These are phyloP conservation scores for Phaetusa simplex DNA, from an alignment of 2,113 vertebrate genomes.

Conservation along the genomic window DNA sequence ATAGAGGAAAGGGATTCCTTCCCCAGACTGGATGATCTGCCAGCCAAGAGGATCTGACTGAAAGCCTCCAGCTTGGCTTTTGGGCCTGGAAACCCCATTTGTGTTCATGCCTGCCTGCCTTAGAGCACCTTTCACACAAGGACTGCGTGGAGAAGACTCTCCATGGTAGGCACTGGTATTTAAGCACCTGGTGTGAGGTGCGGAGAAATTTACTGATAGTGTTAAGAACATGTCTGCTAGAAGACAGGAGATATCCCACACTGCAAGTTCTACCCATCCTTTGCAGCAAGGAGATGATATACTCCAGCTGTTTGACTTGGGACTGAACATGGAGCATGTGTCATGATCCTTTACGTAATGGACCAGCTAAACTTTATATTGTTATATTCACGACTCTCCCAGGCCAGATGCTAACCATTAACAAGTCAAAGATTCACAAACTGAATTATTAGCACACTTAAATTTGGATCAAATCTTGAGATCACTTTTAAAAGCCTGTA, in stretches of 20 bases:
- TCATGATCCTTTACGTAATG: neutral
- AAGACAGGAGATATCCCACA: neutral
- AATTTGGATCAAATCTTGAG: neutral
- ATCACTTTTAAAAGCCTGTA: neutral
- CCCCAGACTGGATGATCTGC: neutral
- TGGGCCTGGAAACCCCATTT: neutral
- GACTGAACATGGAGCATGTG: fast-evolving
- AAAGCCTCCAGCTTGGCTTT: neutral
- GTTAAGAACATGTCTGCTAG: neutral
- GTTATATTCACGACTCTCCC: neutral
- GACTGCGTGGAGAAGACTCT: neutral
- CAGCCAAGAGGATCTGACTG: neutral
- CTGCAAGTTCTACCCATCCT: neutral
- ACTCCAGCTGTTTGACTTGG: neutral
- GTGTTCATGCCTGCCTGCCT: neutral
- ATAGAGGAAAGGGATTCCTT: neutral
- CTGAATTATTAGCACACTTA: neutral
- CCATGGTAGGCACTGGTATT: neutral
- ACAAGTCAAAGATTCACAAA: neutral
- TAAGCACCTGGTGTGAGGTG: neutral
- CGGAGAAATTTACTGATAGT: neutral
- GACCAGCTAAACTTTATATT: neutral
- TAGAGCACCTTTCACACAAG: neutral
- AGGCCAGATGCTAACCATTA: neutral
- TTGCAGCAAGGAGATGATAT: neutral